Conservation (phyloP, 2,797 vertebrate species). For the Taenioides sp. region DNA sequence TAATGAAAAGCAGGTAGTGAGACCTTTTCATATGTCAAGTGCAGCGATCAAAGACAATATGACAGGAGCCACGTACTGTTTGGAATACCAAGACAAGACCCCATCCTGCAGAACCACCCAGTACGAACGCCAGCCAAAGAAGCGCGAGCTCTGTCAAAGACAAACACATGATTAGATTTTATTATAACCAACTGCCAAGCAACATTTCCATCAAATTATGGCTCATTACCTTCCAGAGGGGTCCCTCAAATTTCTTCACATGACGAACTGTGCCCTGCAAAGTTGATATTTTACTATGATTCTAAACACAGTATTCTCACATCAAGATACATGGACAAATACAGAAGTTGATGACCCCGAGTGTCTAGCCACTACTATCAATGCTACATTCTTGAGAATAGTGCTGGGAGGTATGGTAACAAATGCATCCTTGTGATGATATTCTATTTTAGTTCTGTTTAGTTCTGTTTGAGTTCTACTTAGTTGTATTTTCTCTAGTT, state of each 20-base stretch:
- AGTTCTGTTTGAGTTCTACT: too few relatives aligned
- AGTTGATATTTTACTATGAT: neutral
- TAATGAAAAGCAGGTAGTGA: constrained; percentile 24
- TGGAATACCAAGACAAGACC: constrained; percentile 94
- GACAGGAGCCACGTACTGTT: constrained; percentile 82
- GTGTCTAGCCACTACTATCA: too few relatives aligned
- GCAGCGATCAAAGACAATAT: constrained; percentile 24
- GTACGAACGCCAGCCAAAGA: constrained; percentile 91
- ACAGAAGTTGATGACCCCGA: too few relatives aligned
- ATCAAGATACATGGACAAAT: neutral
- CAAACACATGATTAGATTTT: neutral
- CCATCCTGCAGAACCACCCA: constrained; percentile 94
- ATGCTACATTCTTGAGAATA: too few relatives aligned
- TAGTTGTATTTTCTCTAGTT: too few relatives aligned
- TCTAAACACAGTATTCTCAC: neutral
- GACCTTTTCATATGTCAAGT: constrained; percentile 16
- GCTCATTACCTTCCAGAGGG: constrained; percentile 88
- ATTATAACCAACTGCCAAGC: neutral
- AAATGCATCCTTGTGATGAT: too few relatives aligned
- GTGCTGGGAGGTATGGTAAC: too few relatives aligned
- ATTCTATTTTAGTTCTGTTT: too few relatives aligned
- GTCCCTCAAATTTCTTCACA: constrained; percentile 85
- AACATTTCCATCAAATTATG: neutral
- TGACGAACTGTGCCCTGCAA: constrained; percentile 79
- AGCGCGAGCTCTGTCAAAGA: constrained; percentile 85